A percentile compares a stretch with the other conserved stretches of the same genome.
phyloP scores from a whole-genome alignment of 2,797 vertebrate species.

The Enteromius anoplus region DNA sequence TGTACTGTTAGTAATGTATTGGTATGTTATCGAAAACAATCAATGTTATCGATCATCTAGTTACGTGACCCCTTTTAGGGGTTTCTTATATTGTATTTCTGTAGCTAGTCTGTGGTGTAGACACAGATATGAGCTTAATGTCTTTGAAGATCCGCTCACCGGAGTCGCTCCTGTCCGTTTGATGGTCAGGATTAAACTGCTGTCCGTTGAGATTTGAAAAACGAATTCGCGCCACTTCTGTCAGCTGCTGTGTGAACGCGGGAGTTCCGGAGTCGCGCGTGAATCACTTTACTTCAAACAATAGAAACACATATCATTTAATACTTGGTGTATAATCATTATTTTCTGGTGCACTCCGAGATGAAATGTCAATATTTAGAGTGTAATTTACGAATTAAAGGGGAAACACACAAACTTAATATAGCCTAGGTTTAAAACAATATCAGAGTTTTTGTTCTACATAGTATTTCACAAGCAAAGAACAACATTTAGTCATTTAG shows the following conservation, averaged over 20 bases:
- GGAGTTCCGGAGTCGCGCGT: neutral
- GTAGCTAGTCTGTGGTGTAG: neutral
- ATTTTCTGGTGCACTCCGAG: neutral
- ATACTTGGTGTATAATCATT: neutral
- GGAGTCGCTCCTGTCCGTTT: neutral
- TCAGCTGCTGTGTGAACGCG: neutral
- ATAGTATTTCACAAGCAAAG: neutral
- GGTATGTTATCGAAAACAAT: too few species aligned
- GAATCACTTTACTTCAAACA: neutral
- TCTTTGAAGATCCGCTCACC: neutral
- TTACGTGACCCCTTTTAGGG: too few species aligned
- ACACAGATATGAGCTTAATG: neutral
- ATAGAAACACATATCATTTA: neutral
- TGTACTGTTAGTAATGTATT: too few species aligned
- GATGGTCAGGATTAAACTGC: too few species aligned
- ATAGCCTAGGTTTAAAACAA: neutral
- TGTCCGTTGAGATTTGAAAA: neutral
- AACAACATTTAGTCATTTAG: neutral
- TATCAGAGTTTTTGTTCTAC: neutral
- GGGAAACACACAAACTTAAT: too few species aligned
- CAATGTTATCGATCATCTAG: too few species aligned
- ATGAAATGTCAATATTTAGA: neutral
- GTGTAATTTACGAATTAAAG: neutral
- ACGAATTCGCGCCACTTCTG: neutral
- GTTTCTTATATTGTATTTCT: too few species aligned